Base-by-base conservation (phyloP, 2,888 invertebrate species). In the Alcis repandata region DNA sequence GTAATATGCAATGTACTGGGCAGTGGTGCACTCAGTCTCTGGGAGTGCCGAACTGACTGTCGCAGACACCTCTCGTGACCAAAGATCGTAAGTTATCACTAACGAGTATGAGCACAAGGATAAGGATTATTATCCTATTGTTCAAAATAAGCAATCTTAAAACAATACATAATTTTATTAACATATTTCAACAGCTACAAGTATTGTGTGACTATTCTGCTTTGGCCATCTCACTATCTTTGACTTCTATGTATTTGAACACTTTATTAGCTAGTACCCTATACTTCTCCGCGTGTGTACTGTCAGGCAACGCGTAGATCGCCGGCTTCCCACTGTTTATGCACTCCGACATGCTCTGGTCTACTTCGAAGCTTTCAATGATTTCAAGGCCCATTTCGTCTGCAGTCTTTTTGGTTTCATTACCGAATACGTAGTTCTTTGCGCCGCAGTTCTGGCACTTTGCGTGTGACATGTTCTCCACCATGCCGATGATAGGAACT, bases 391-490 rank as follows among this genome's bases (percentile, higher is more conserved):
- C 94, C 78, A 98, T 94, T 77, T 96, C 94, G 36, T 91, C 79
- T 0, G 96, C 95, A 27, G 96, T 90, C 38, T 90, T 82, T 48
- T 93, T 85, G 0, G 95, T 96, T 33, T 95, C 95, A 65, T 95
- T 92, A 1, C 97, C 97, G 85, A 97, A 98, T 36, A 98, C 91
- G 69, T 94, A 94, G 68, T 97, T 95, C 64, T 94, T 92, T n/a
- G 95, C 93, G 19, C 95, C 95, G 84, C 98, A 99, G 27, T 96
- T 95, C 0, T 95, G 94, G 84, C 98, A 99, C 48, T 95, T 91
- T 0, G 96, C 95, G 62, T 95, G 94, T 3, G 96, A 96, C 98
- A 99, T 99, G 87, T 99, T 99, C 83, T 98, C 97, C 0, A 98
- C 96, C 66, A 98, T 85, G n/a, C 99, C 99, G 51, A 97, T 94